Conservation (phyloP, 2,797 vertebrate genomes). For the Pygocentrus nattereri region DNA sequence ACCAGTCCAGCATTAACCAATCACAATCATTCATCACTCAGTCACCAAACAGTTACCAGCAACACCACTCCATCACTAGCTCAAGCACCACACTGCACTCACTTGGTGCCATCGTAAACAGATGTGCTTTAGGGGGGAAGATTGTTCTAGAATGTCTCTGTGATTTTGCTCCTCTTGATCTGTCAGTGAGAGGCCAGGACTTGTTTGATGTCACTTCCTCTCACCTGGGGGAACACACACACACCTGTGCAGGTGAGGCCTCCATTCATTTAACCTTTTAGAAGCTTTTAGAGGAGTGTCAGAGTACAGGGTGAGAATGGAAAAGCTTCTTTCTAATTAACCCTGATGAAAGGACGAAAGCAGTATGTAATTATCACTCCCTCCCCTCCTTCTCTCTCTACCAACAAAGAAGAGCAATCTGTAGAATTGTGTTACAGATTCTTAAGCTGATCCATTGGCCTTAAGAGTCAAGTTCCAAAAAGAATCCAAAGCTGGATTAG, state of each 20-base stretch:
- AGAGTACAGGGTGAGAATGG: slow-evolving; percentile 50
- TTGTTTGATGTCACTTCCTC: slow-evolving; percentile 79
- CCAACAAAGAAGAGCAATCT: slow-evolving; percentile 1
- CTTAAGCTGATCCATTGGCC: not conserved
- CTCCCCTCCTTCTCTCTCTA: slow-evolving; percentile 49
- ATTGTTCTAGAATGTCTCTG: slow-evolving; percentile 19
- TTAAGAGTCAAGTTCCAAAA: not conserved
- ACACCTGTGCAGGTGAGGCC: slow-evolving; percentile 79
- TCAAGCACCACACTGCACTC: slow-evolving; percentile 21
- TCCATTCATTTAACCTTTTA: slow-evolving; percentile 55
- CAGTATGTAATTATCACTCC: slow-evolving; percentile 69
- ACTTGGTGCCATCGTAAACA: slow-evolving; percentile 25
- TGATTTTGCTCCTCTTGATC: slow-evolving; percentile 50
- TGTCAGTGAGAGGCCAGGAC: slow-evolving; percentile 61
- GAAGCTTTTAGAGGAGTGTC: slow-evolving; percentile 56
- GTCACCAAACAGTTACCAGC: slow-evolving; percentile 13
- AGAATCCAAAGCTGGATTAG: not conserved
- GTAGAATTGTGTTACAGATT: not conserved
- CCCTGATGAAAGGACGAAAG: slow-evolving; percentile 70
- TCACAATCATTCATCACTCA: slow-evolving; percentile 25
- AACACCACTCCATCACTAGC: slow-evolving; percentile 12
- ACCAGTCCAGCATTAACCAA: slow-evolving; percentile 4
- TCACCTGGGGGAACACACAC: slow-evolving; percentile 69
- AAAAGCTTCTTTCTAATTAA: slow-evolving; percentile 74
- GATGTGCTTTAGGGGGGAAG: slow-evolving; percentile 16